Evolutionary conservation across 2,113 vertebrate genomes (phyloP), one percentile per base, ranked within the genome.

Genomic region (Ranitomeya variabilis): DNA sequence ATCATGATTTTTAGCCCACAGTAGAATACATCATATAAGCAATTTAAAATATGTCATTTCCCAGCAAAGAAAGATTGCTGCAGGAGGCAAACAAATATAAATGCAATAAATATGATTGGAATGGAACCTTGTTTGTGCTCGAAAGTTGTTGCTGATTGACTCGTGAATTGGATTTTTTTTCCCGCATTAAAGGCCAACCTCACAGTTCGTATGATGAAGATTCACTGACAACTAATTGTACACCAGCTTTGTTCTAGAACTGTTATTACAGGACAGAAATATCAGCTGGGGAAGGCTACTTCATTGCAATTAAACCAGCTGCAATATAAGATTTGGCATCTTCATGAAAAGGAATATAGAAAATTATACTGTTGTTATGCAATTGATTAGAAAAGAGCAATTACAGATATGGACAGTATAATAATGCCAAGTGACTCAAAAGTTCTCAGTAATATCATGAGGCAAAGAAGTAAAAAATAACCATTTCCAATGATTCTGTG

Each of bases 11-110:
- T 83, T 88, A 77, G 80, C 87, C 87, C 80, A 77, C 71, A 88
- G 87, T 88, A 64, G 71, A 88, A 88, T 88, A 88, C 80, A 88
- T 88, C 80, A 88, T 88, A 78, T 67, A 88, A 84, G 67, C 80
- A 88, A 88, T 88, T 88, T 88, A 84, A 88, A 88, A 88, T 88
- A 84, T 88, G 87, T 88, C 80, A 84, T 84, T 88, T 78, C 60
- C 57, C 59, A 83, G 80, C 80, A 88, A 88, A 78, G 80, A 88
- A 88, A 88, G 81, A 88, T 88, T 88, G 87, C 80, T 16, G 60
- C 77, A n/a, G 66, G 80, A 67, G 82, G 87, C 51, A 76, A 83
- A 83, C 87, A 84, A 88, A 88, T 88, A 83, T 59, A 88, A 88
- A 88, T 84, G 80, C 80, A 62, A 88, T 84, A 88, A 88, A 88